Evolutionary conservation across 2,113 vertebrate genomes (phyloP).

Genomic region (Perca flavescens): DNA sequence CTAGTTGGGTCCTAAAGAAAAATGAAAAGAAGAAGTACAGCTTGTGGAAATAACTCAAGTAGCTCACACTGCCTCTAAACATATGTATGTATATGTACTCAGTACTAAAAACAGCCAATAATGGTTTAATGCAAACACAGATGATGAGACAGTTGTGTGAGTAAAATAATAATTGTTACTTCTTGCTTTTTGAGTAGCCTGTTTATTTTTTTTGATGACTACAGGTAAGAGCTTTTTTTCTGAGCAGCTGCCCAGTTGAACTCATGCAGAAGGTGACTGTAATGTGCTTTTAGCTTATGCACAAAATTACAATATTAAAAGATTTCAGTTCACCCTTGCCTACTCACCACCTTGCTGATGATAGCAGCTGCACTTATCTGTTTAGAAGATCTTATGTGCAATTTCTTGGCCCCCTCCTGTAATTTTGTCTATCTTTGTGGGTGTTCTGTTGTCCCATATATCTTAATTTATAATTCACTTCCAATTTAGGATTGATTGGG

Average conservation of each 20-base stretch:
- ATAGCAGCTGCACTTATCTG: slow-evolving; percentile 37
- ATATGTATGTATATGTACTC: neutral
- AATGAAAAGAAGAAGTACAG: neutral
- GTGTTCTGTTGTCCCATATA: neutral
- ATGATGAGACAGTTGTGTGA: neutral
- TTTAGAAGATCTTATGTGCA: slow-evolving; percentile 32
- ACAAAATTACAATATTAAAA: slow-evolving; percentile 26
- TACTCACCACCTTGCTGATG: slow-evolving; percentile 17
- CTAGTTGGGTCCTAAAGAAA: neutral
- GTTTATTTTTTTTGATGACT: neutral
- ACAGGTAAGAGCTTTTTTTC: neutral
- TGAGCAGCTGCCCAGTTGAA: neutral
- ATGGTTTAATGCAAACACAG: neutral
- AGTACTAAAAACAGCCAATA: neutral
- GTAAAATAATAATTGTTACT: neutral
- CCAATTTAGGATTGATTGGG: neutral
- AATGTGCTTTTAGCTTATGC: slow-evolving; percentile 1
- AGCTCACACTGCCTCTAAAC: neutral
- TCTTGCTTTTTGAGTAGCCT: neutral
- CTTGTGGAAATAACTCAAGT: neutral
- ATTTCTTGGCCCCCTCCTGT: neutral
- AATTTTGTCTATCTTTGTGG: slow-evolving; percentile 7
- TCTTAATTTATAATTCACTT: neutral
- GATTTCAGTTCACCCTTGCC: slow-evolving; percentile 10
- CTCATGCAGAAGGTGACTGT: neutral